Percentiles rank a stretch among this genome's conserved stretches.
These are phyloP conservation scores for Trichogramma pretiosum DNA, from an alignment of 1,140 invertebrate genomes.

Conservation along the genomic window DNA sequence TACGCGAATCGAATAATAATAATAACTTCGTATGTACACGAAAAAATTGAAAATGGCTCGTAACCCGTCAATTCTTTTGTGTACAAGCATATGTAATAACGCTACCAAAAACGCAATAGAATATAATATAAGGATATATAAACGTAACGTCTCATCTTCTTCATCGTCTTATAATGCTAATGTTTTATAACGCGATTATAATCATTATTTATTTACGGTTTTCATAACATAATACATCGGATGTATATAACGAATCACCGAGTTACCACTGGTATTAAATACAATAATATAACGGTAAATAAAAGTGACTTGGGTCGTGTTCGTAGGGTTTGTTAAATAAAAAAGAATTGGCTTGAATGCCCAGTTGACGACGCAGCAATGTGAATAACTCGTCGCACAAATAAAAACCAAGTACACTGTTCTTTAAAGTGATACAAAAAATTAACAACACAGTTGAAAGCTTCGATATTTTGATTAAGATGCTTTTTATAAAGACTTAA, in stretches of 20 bases:
- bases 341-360: conserved; percentile 19
- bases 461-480: too few species aligned
- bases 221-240: conserved; percentile 18
- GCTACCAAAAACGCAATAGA: conserved; percentile 16
- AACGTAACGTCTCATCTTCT: conserved; percentile 18
- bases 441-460: too few species aligned
- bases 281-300: conserved; percentile 18
- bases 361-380: conserved; percentile 12
- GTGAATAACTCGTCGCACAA: too few species aligned
- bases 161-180: conserved; percentile 10
- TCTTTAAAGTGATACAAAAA: too few species aligned
- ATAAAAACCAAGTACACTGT: too few species aligned
- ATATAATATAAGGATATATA: conserved; percentile 18
- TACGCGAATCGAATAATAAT: conserved; percentile 17
- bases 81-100: too few species aligned
- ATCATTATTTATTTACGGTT: conserved; percentile 24
- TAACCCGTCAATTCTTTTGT: too few species aligned
- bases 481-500: too few species aligned
- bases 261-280: not conserved
- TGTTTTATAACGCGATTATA: conserved; percentile 22
- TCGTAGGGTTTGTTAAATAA: too few species aligned
- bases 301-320: conserved; percentile 9
- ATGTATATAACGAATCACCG: too few species aligned
- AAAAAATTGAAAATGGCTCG: too few species aligned
- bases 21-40: too few species aligned